These are phyloP conservation scores for Lycophotia porphyrea DNA, from an alignment of 2,888 invertebrate genomes.

Conservation along the genomic window DNA sequence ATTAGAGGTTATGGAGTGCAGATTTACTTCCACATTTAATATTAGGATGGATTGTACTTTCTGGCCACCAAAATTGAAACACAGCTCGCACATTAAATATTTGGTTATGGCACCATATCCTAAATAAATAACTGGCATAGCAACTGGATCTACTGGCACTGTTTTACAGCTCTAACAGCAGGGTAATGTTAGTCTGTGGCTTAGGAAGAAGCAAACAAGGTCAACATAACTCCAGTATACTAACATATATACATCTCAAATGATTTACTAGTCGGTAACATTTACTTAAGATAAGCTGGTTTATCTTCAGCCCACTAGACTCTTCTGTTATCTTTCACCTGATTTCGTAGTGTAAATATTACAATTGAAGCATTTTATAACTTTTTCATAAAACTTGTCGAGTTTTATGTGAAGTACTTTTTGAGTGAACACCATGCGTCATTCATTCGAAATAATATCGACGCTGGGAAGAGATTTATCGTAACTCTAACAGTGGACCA, in stretches of 20 bases:
- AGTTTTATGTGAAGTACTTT: background rate
- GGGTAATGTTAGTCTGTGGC: background rate
- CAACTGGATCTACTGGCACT: background rate
- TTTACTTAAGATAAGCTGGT: constrained; percentile 30
- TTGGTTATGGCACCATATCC: background rate
- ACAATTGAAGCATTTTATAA: constrained; percentile 13
- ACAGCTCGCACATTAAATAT: background rate
- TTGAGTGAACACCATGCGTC: background rate
- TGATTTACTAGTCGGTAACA: constrained; percentile 16
- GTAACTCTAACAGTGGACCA: background rate
- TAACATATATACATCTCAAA: background rate
- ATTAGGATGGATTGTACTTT: background rate
- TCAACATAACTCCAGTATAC: background rate
- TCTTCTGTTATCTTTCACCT: constrained; percentile 18
- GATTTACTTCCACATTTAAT: background rate
- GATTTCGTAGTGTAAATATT: constrained; percentile 21
- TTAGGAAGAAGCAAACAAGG: constrained; percentile 7
- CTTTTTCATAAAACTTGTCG: background rate
- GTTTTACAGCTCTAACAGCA: background rate
- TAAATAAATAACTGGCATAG: background rate
- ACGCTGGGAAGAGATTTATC: background rate
- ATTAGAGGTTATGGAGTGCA: background rate
- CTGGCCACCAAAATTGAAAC: background rate
- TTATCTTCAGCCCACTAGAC: constrained; percentile 29
- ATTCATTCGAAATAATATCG: background rate